Evolutionary conservation across 2,888 invertebrate species (phyloP).

Genomic region (Miltochrista miniata): DNA sequence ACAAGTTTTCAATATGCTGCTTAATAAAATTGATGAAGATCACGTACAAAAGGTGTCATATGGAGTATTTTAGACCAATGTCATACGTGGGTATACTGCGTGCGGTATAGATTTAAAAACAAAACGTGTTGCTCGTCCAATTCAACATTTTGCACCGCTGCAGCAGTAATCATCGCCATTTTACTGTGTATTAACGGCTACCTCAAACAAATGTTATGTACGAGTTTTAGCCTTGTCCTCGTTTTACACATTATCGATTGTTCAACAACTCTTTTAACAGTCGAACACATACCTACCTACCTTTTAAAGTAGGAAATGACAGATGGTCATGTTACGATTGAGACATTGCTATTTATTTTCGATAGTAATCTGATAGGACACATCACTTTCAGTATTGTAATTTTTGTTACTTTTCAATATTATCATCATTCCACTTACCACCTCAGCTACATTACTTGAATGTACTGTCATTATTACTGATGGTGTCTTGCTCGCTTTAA

Average conservation of each 20-base stretch:
- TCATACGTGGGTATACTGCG: too few species aligned
- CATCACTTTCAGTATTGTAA: too few species aligned
- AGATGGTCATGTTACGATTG: not conserved
- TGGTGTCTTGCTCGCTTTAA: too few species aligned
- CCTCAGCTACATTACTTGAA: too few species aligned
- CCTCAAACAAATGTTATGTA: constrained; percentile 31
- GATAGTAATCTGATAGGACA: too few species aligned
- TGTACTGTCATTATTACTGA: too few species aligned
- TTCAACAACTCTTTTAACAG: constrained; percentile 9
- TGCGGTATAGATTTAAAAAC: not conserved
- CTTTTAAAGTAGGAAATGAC: not conserved
- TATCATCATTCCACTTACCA: too few species aligned
- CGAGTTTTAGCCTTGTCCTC: constrained; percentile 35
- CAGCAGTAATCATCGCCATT: constrained; percentile 17
- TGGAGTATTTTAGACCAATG: too few species aligned
- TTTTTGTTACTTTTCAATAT: too few species aligned
- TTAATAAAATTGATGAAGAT: constrained; percentile 10
- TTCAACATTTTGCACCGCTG: constrained; percentile 6
- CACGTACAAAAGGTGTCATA: constrained; percentile 6
- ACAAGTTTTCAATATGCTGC: constrained; percentile 2
- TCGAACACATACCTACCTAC: not conserved
- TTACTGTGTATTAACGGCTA: constrained; percentile 29
- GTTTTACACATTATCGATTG: constrained; percentile 35
- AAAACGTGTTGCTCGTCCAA: constrained; percentile 9
- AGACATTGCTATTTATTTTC: constrained; percentile 8